These are phyloP conservation scores for Stenopsyche tienmushanensis DNA, from an alignment of 1,140 invertebrate genomes.

Conservation along the genomic window DNA sequence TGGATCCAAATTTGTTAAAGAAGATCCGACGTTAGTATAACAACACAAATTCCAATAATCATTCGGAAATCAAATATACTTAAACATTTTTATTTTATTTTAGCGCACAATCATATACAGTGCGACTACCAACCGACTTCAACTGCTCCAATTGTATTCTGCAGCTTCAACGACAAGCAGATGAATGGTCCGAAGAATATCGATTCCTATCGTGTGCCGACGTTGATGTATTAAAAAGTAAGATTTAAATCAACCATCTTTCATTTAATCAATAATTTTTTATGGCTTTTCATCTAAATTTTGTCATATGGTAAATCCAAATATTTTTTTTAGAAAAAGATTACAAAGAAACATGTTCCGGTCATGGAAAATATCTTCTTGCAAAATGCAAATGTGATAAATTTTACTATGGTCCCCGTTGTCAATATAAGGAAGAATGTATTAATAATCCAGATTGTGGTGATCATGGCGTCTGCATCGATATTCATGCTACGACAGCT, in stretches of 20 bases:
- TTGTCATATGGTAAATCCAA: not conserved
- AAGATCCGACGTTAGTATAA: conserved; percentile 69
- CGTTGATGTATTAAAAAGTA: conserved; percentile 75
- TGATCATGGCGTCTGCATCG: conserved; percentile 78
- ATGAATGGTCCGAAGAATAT: conserved; percentile 83
- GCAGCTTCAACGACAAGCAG: conserved; percentile 81
- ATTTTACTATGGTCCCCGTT: conserved; percentile 76
- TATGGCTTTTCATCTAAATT: not conserved
- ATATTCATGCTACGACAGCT: conserved; percentile 73
- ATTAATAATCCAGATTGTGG: conserved; percentile 80
- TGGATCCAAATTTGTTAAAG: conserved; percentile 75
- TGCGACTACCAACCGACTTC: conserved; percentile 78
- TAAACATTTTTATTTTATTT: conserved; percentile 34
- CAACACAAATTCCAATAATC: not conserved
- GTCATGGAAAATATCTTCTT: conserved; percentile 74
- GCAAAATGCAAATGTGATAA: conserved; percentile 80
- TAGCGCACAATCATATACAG: conserved; percentile 78
- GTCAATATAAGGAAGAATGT: conserved; percentile 86
- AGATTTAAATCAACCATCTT: conserved; percentile 40
- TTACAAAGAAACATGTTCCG: conserved; percentile 80
- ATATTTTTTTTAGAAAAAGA: conserved; percentile 58
- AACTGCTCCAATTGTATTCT: conserved; percentile 89
- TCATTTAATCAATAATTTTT: not conserved
- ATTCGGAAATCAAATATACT: not conserved
- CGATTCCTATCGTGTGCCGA: conserved; percentile 95